Conservation (phyloP, 92 coral and sea anemone species). For the Isaurus tuberculatus region DNA sequence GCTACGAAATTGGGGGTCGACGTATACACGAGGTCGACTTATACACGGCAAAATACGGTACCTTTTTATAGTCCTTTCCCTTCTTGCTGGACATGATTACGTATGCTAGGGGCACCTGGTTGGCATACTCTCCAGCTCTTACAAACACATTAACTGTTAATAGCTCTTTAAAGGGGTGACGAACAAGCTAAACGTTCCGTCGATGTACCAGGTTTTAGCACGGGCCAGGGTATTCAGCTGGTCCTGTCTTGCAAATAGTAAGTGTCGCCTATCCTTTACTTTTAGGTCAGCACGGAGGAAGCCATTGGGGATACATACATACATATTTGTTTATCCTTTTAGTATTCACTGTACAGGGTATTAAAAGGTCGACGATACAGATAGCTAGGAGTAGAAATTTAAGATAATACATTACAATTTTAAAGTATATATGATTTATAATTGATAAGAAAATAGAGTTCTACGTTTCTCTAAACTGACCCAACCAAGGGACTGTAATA, state of each 20-base stretch:
- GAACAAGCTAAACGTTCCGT: slow-evolving; percentile 60
- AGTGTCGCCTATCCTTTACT: slow-evolving; percentile 56
- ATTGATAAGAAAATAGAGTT: background rate
- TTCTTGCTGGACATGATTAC: slow-evolving; percentile 52
- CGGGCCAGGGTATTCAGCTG: slow-evolving; percentile 53
- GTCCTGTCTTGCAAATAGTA: slow-evolving; percentile 58
- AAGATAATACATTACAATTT: too few relatives aligned
- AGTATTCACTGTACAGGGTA: too few relatives aligned
- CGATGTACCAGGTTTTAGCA: slow-evolving; percentile 65
- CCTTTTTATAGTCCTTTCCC: slow-evolving; percentile 60
- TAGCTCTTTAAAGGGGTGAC: slow-evolving; percentile 60
- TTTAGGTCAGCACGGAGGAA: slow-evolving; percentile 51
- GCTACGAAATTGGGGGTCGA: too few relatives aligned
- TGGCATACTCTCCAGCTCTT: slow-evolving; percentile 49
- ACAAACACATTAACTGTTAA: slow-evolving; percentile 58
- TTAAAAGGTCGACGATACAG: too few relatives aligned
- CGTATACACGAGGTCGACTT: too few relatives aligned
- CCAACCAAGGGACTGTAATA: slow-evolving; percentile 43
- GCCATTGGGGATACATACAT: too few relatives aligned
- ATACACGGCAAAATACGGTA: too few relatives aligned
- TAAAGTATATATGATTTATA: background rate
- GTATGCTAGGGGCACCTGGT: slow-evolving; percentile 62
- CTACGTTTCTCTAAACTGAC: background rate
- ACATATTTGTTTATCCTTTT: too few relatives aligned
- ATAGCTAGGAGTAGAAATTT: too few relatives aligned